These are phyloP conservation scores for Eupithecia insigniata DNA, from an alignment of 2,888 invertebrate genomes.

Conservation along the genomic window DNA sequence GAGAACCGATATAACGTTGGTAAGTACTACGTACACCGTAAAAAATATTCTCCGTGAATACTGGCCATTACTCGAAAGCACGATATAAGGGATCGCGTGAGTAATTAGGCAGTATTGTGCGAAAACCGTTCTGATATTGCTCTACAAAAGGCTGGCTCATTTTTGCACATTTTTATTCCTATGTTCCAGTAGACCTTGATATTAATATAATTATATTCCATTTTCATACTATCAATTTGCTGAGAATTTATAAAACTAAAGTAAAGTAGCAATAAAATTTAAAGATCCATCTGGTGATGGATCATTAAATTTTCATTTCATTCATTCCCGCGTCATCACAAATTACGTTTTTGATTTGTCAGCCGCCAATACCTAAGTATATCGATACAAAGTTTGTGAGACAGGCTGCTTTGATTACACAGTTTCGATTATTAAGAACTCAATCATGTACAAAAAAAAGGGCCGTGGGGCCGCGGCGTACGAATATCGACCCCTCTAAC, in stretches of 20 bases:
- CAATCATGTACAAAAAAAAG: neutral
- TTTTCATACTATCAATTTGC: slow-evolving; percentile 1
- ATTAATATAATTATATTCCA: slow-evolving; percentile 39
- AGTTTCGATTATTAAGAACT: no score
- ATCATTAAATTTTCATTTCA: no score
- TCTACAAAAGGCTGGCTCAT: slow-evolving; percentile 51
- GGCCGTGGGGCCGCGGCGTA: no score
- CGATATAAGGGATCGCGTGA: slow-evolving; percentile 68
- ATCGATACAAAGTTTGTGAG: neutral
- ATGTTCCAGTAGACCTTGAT: slow-evolving; percentile 29
- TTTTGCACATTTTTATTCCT: slow-evolving; percentile 39
- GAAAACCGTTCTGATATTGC: slow-evolving; percentile 55
- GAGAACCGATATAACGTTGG: neutral
- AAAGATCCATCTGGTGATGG: no score
- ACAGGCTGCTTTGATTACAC: neutral
- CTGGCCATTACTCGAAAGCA: slow-evolving; percentile 45
- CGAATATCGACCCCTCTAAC: no score
- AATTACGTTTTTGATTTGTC: neutral
- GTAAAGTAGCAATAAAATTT: no score
- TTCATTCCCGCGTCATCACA: no score
- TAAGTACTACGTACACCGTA: neutral
- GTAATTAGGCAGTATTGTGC: slow-evolving; percentile 69
- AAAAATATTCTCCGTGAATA: slow-evolving; percentile 23
- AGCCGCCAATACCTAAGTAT: no score
- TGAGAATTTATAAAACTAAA: neutral